Conservation (phyloP, 1,140 invertebrate species). For the Nomia melanderi region DNA sequence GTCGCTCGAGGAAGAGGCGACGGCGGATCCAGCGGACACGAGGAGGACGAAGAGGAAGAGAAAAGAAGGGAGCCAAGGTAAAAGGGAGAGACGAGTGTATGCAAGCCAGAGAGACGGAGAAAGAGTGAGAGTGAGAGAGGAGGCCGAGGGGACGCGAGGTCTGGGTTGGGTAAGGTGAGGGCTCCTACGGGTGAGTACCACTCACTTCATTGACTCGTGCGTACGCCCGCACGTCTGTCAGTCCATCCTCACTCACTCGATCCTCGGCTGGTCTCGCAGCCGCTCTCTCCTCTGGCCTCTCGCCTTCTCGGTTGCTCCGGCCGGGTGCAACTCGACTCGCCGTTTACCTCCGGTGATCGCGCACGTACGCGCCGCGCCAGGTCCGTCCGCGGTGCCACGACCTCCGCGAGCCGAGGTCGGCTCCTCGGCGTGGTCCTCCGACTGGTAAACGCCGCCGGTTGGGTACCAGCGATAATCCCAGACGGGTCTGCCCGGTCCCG, state of each 20-base stretch:
- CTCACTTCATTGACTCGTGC: conserved; percentile 74
- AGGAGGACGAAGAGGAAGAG: conserved; percentile 50
- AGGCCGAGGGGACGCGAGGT: conserved; percentile 55
- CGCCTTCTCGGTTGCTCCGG: conserved; percentile 1
- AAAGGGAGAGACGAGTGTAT: conserved; percentile 54
- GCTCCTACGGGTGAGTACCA: conserved; percentile 71
- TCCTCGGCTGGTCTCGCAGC: conserved; percentile 54
- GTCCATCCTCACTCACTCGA: conserved; percentile 65
- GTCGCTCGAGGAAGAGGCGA: conserved; percentile 48
- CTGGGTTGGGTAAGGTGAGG: conserved; percentile 70
- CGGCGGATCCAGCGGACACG: conserved; percentile 36
- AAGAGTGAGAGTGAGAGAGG: conserved; percentile 55
- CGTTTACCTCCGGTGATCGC: conserved; percentile 1
- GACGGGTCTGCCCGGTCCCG: too few relatives aligned
- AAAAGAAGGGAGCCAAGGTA: conserved; percentile 65
- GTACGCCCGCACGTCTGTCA: conserved; percentile 70
- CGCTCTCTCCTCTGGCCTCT: conserved; percentile 49
- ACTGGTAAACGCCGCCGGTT: too few relatives aligned
- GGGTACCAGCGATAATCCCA: background rate
- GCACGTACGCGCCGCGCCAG: too few relatives aligned
- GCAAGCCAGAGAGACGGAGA: too few relatives aligned
- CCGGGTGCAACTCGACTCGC: too few relatives aligned
- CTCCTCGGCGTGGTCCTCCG: background rate
- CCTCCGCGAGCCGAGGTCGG: conserved; percentile 21
- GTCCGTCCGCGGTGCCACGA: conserved; percentile 17